Base-by-base conservation (phyloP, 2,888 invertebrate species). In the Sericinus montela region DNA sequence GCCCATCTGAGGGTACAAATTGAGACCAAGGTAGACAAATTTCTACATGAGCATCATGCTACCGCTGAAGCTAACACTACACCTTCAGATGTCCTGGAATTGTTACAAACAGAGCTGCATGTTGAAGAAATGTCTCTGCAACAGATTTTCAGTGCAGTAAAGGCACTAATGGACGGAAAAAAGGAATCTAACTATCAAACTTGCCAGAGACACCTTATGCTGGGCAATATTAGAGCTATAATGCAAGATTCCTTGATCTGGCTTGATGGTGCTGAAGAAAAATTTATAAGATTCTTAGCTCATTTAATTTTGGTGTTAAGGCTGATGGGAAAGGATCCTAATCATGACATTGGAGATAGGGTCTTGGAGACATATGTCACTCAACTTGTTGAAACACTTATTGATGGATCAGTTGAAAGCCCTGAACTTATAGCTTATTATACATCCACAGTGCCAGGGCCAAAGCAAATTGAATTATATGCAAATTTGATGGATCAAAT, bases 301-400 rank as follows among this genome's bases (percentile, higher is more conserved):
- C 98, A 98, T 79, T 87, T 98, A 43, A 91, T 96, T 10, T 84
- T 98, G 3, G 93, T 98, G 61, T 90, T 98, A 54, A 91, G 95
- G 37, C 92, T 94, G 60, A 93, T 97, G 67, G 96, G 96, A 0
- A 93, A 93, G 62, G 90, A 91, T 47, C 91, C 92, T 13, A 91
- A 92, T 51, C 92, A 93, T 67, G 92, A 94, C 58, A 80, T 92
- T 48, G 94, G 94, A 14, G 94, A 96, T 67, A 91, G 91, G 59
- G 91, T 98, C 46, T 78, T 98, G 29, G 92, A 95, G 63, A 92
- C 93, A 57, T 95, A 92, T 72, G 93, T 95, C 0, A 89, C 90
- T 32, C 89, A 92, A 54, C 85, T 98, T 16, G 94, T 96, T 53
- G 91, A 92, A 47, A 71, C 69, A 45, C 59, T 79, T 19, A 62